These are phyloP conservation scores for Ctenosaura bakeri DNA, from an alignment of 2,797 vertebrate species.

Conservation along the genomic window DNA sequence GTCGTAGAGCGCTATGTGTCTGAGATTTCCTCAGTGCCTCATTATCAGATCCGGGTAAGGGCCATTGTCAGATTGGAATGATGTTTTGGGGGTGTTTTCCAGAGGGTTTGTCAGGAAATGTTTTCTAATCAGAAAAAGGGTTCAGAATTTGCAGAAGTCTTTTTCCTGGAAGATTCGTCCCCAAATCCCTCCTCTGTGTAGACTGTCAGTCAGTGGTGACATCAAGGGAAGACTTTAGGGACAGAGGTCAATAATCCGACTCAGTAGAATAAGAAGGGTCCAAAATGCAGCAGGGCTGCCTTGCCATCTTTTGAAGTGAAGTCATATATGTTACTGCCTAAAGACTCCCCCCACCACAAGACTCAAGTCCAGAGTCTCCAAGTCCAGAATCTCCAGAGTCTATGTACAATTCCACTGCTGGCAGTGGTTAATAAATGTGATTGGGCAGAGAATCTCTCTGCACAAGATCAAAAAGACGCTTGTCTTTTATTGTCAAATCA, in stretches of 20 bases:
- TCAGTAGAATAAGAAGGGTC: background rate
- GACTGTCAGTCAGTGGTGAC: background rate
- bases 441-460: background rate
- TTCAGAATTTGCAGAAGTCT: background rate
- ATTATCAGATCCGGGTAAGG: conserved; percentile 83
- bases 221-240: background rate
- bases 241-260: background rate
- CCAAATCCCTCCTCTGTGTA: background rate
- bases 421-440: background rate
- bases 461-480: background rate
- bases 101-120: background rate
- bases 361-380: background rate
- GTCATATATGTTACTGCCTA: background rate
- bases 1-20: conserved; percentile 84
- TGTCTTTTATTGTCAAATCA: background rate
- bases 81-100: background rate
- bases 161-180: too few relatives aligned
- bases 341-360: background rate
- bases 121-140: background rate
- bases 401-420: background rate
- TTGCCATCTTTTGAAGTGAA: background rate
- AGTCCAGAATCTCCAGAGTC: too few relatives aligned
- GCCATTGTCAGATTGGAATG: too few relatives aligned
- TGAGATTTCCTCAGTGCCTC: conserved; percentile 80
- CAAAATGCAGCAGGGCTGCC: background rate